Base-by-base conservation (phyloP, 2,113 vertebrate species). In the Alethe castanea region DNA sequence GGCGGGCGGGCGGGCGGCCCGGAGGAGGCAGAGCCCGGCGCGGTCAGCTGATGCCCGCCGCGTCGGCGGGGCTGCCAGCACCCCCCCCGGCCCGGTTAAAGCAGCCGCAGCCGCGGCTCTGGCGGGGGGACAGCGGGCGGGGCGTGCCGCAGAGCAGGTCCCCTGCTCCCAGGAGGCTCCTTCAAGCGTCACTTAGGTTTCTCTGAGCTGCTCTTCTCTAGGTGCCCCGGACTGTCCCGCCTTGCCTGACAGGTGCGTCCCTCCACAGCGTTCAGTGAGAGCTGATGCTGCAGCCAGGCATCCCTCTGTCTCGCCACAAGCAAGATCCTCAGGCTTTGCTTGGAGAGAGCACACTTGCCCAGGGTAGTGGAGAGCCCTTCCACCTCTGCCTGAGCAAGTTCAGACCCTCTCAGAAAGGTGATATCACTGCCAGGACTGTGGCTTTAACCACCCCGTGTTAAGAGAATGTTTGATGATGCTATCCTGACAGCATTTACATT, bases 1-100 rank as follows among this genome's bases (percentile, higher is more conserved):
- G n/a, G n/a, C n/a, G n/a, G n/a, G 73, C 79, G 42, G 81, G 9
- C 19, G 48, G 74, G 86, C 93, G 90, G 84, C 62, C 69, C 90
- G 95, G n/a, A 74, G 92, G 97, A 97, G 95, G 96, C 96, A 96
- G 97, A 96, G 93, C 96, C 72, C 69, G 42, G 88, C 90, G 50
- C 84, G 94, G 97, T 98, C 97, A 97, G 97, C 97, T 98, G 98
- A 97, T 97, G 97, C 95, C 67, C 84, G 23, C 72, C 94, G 95
- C 95, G 88, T 96, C 96, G 86, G 81, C 79, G 57, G 91, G 71
- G 73, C 81, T 87, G 79, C 86, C 88, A 78, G 80, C 89, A 70
- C 88, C 79, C 61, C 89, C 82, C 77, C 31, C n/a, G 72, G 54
- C 80, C 92, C 89, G 50, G 80, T 94, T 94, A 95, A 92, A 96